Base-by-base conservation (phyloP, 2,797 vertebrate species). In the Tadarida brasiliensis region DNA sequence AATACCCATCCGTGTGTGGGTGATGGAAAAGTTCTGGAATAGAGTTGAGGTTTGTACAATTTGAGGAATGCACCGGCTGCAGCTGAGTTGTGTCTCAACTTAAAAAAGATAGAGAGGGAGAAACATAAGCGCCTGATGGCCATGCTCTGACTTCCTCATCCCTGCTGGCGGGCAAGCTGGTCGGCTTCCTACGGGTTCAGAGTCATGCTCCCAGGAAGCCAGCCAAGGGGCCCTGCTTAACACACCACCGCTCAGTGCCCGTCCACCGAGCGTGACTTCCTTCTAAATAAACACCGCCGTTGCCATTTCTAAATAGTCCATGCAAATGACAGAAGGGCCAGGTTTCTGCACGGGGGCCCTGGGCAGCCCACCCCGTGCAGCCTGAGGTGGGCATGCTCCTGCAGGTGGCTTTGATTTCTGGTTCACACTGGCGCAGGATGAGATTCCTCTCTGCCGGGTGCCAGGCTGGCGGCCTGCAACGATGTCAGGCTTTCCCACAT, bases 21-120 rank as follows among this genome's bases (percentile, higher is more conserved):
- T 7, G 11, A 2, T 0, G 47, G 30, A 17, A 49, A 47, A 0
- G 1, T 17, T 3, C 47, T 26, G 14, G 7, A 8, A 14, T 15
- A 0, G 0, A 33, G 20, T 20, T 0, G 0, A 7, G 0, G 12
- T 14, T 24, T 11, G 0, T 3, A 5, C 8, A 0, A 7, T 2
- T 0, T 2, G 0, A 8, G 1, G 22, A 28, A 5, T 1, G n/a
- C 1, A 5, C 3, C 4, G 0, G 7, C 33, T 0, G 14, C 39
- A 70, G 1, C 33, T 10, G 28, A 7, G 3, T 15, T 1, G 56
- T 12, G 0, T 2, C 24, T 76, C 26, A 0, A 0, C 9, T n/a
- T 74, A 15, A 2, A 7, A n/a, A 17, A 20, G 4, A 5, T 2
- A 14, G 20, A 7, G 11, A 24, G 19, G 12, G 39, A 7, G 22